phyloP scores from a whole-genome alignment of 2,888 invertebrate species.

The Drosophila testacea region DNA sequence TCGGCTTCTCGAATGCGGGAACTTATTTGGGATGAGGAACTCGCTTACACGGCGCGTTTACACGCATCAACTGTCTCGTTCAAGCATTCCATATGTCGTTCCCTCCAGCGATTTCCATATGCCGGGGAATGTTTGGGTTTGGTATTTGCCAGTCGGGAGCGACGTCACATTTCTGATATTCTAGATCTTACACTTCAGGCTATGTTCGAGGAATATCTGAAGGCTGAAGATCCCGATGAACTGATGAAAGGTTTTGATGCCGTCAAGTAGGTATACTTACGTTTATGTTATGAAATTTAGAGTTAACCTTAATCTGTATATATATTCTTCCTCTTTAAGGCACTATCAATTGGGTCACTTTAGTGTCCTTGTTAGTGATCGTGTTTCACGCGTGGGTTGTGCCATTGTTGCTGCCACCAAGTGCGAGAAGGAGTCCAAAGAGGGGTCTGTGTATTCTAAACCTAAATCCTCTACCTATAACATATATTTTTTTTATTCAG shows the following conservation, averaged over 20 bases:
- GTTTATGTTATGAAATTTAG: not conserved
- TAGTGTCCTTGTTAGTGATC: slow-evolving; percentile 52
- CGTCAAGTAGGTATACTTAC: slow-evolving; percentile 26
- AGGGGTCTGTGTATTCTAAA: slow-evolving; percentile 16
- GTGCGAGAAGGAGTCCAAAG: slow-evolving; percentile 11
- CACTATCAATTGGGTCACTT: slow-evolving; percentile 36
- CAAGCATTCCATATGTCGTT: slow-evolving; percentile 42
- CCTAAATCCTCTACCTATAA: not conserved
- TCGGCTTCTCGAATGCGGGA: slow-evolving; percentile 46
- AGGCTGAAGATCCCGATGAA: slow-evolving; percentile 14
- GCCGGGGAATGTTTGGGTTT: slow-evolving; percentile 50
- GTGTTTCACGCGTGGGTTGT: slow-evolving; percentile 67
- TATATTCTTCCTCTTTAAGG: slow-evolving; percentile 4
- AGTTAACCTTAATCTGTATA: not conserved
- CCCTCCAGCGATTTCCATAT: slow-evolving; percentile 36
- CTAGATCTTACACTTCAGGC: slow-evolving; percentile 16
- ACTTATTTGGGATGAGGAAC: slow-evolving; percentile 53
- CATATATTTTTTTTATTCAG: slow-evolving; percentile 33
- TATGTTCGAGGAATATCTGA: slow-evolving; percentile 42
- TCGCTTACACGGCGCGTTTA: slow-evolving; percentile 51
- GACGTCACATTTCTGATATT: not conserved
- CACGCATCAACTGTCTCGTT: slow-evolving; percentile 47
- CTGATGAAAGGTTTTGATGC: slow-evolving; percentile 17
- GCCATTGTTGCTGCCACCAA: slow-evolving; percentile 30
- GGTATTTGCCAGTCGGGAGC: not conserved